These are phyloP conservation scores for Brachyhypopomus gauderio DNA, from an alignment of 2,113 vertebrate species.

Conservation along the genomic window DNA sequence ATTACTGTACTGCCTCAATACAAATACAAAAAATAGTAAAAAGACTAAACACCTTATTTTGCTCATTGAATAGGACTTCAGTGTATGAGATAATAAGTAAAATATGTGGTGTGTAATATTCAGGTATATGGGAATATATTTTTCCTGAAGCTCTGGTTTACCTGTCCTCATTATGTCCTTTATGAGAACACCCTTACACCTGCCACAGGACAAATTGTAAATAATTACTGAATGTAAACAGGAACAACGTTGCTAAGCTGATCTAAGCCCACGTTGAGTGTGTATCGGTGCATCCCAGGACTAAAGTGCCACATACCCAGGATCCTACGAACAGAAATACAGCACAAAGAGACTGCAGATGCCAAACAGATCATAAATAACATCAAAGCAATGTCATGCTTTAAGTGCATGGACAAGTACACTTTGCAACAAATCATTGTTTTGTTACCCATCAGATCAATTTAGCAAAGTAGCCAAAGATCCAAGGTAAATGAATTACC, in stretches of 20 bases:
- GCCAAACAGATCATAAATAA: neutral
- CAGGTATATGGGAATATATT: constrained; percentile 59
- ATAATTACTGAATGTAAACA: constrained; percentile 49
- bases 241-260: constrained; percentile 20
- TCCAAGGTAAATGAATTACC: neutral
- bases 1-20: neutral
- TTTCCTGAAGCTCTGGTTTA: constrained; percentile 55
- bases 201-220: constrained; percentile 65
- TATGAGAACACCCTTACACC: constrained; percentile 72
- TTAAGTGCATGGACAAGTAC: neutral
- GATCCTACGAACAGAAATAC: neutral
- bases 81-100: constrained; percentile 26
- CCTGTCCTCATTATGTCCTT: constrained; percentile 73
- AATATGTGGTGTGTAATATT: constrained; percentile 46
- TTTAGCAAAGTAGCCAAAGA: neutral
- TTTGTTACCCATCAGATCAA: neutral
- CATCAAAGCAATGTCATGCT: neutral
- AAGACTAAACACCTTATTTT: neutral
- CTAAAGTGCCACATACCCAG: neutral
- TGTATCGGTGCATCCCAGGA: neutral
- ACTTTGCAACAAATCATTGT: constrained; percentile 5
- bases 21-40: neutral
- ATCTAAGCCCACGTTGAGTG: neutral
- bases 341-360: neutral
- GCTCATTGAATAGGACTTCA: constrained; percentile 21